These are phyloP conservation scores for Epinotia nisella DNA, from an alignment of 2,888 invertebrate genomes.

Conservation along the genomic window DNA sequence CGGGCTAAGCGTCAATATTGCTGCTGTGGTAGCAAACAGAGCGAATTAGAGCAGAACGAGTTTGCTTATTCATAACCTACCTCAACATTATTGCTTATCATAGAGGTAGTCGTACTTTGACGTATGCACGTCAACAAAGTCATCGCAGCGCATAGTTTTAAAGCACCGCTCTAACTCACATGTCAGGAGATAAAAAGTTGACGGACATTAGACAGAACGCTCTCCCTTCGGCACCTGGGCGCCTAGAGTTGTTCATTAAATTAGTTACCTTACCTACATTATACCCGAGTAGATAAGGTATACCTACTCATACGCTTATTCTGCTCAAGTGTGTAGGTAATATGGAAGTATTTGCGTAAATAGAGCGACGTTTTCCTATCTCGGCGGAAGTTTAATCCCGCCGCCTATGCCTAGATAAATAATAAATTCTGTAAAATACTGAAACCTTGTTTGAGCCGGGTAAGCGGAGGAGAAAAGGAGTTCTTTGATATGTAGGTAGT, in stretches of 20 bases:
- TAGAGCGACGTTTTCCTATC: constrained; percentile 41
- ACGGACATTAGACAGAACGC: constrained; percentile 36
- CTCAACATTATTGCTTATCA: constrained; percentile 29
- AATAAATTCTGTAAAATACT: constrained; percentile 43
- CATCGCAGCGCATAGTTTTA: constrained; percentile 12
- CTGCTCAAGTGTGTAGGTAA: constrained; percentile 34
- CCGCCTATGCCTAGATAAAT: constrained; percentile 44
- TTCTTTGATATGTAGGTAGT: not conserved
- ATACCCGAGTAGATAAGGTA: constrained; percentile 38
- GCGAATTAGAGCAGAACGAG: not conserved
- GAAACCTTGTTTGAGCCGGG: constrained; percentile 21
- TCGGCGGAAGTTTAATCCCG: constrained; percentile 44
- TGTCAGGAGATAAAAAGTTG: constrained; percentile 32
- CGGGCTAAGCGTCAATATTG: constrained; percentile 20
- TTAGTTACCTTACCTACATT: constrained; percentile 40
- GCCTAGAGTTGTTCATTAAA: constrained; percentile 34
- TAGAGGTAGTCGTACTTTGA: not conserved
- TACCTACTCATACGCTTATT: constrained; percentile 27
- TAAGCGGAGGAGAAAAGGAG: not conserved
- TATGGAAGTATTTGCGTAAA: constrained; percentile 41
- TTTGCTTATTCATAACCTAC: constrained; percentile 22
- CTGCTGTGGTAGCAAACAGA: constrained; percentile 23
- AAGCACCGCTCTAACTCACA: constrained; percentile 15
- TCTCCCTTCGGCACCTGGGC: constrained; percentile 36
- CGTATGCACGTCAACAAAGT: not conserved